Evolutionary conservation across 53 echinoderm and acorn worm species (phyloP).

Genomic region (Paelopatides confundens): DNA sequence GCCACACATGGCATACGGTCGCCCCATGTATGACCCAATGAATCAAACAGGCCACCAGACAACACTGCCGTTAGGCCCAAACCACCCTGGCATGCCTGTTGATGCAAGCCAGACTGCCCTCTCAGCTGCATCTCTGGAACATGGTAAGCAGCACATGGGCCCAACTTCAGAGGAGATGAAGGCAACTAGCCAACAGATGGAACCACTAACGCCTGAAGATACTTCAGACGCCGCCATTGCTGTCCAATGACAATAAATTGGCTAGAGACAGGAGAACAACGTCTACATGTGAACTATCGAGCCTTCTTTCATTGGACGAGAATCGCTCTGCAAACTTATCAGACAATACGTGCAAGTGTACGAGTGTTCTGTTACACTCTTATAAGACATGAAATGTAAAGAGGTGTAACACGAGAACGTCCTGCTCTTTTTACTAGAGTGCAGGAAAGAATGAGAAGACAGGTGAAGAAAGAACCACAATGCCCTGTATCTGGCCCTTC

Average conservation of each 20-base stretch:
- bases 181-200: slow-evolving; percentile 52
- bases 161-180: slow-evolving; percentile 11
- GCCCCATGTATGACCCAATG: slow-evolving; percentile 64
- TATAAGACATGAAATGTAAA: not conserved
- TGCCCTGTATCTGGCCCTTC: slow-evolving; percentile 3
- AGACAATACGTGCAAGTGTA: not conserved
- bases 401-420: not conserved
- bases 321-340: not conserved
- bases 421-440: not conserved
- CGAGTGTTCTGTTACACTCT: not conserved
- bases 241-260: slow-evolving; percentile 62
- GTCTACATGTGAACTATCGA: slow-evolving; percentile 4
- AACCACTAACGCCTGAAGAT: slow-evolving; percentile 82
- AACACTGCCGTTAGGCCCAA: slow-evolving; percentile 37
- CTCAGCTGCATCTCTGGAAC: slow-evolving; percentile 34
- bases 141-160: slow-evolving; percentile 53
- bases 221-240: slow-evolving; percentile 58
- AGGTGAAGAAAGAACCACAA: not conserved
- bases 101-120: slow-evolving; percentile 53
- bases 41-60: slow-evolving; percentile 42
- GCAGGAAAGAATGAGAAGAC: not conserved
- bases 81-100: slow-evolving; percentile 43
- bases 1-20: slow-evolving; percentile 45
- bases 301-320: not conserved
- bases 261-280: slow-evolving; percentile 21